Conservation (phyloP, 1,140 invertebrate species). For the Epicauta chinensis region DNA sequence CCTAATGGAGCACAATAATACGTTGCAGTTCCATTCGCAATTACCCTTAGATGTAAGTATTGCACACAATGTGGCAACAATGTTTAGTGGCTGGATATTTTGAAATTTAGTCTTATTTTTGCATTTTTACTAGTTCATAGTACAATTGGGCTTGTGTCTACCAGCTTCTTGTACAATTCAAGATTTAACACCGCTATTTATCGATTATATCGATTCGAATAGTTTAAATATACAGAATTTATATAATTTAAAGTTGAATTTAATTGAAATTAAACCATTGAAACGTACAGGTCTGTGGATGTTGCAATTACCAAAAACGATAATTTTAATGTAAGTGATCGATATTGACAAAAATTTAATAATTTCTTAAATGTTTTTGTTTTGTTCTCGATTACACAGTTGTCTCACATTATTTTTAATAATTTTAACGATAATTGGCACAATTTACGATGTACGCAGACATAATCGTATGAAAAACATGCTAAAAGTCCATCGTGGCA, state of each 20-base stretch:
- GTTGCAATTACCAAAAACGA: conserved; percentile 23
- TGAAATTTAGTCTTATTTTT: neutral
- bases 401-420: conserved; percentile 5
- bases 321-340: conserved; percentile 26
- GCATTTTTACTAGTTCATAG: conserved; percentile 23
- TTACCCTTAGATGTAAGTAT: conserved; percentile 41
- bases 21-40: conserved; percentile 41
- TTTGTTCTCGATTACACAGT: no score
- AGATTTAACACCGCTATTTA: conserved; percentile 23
- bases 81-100: neutral
- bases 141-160: conserved; percentile 32
- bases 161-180: conserved; percentile 26
- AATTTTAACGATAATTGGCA: conserved; percentile 24
- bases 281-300: conserved; percentile 17
- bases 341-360: neutral
- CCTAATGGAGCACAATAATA: conserved; percentile 43
- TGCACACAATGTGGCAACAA: neutral
- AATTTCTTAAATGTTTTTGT: neutral
- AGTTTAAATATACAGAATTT: conserved; percentile 23
- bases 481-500: conserved; percentile 13
- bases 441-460: conserved; percentile 23
- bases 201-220: conserved; percentile 19
- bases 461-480: conserved; percentile 19
- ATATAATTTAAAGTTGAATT: conserved; percentile 23
- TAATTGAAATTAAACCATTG: conserved; percentile 23